A percentile compares a stretch with the other conserved stretches of the same genome.
Conservation (phyloP, 2,888 invertebrate genomes). For the Eudemis profundana region DNA sequence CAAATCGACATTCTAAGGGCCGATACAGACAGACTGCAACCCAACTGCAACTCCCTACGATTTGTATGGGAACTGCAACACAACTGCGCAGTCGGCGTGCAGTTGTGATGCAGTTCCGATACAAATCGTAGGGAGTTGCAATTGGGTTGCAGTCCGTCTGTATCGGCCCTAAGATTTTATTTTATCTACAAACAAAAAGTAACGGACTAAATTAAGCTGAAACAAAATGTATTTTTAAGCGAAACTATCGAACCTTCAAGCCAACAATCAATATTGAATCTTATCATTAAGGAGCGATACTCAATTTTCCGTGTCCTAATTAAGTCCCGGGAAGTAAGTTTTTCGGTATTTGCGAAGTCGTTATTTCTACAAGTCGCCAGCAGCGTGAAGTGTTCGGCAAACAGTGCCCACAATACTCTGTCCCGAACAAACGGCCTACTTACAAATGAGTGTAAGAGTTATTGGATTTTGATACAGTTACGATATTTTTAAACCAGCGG, state of each 20-base stretch:
- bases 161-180: slow-evolving; percentile 2
- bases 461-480: background rate
- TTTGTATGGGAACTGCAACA: too few relatives aligned
- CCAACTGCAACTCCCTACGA: too few relatives aligned
- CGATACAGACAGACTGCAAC: too few relatives aligned
- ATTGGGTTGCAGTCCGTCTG: too few relatives aligned
- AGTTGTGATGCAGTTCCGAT: too few relatives aligned
- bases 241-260: background rate
- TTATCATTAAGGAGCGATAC: slow-evolving; percentile 13
- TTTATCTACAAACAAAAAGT: slow-evolving; percentile 13
- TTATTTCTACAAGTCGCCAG: slow-evolving; percentile 42
- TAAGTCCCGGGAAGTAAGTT: slow-evolving; percentile 14
- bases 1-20: too few relatives aligned
- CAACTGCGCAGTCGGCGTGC: too few relatives aligned
- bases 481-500: background rate
- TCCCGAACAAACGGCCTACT: background rate
- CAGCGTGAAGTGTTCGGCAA: slow-evolving; percentile 38
- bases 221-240: slow-evolving; percentile 38
- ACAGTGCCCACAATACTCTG: slow-evolving; percentile 39
- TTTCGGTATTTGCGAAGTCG: slow-evolving; percentile 37
- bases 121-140: too few relatives aligned
- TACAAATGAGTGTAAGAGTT: slow-evolving; percentile 1
- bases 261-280: slow-evolving; percentile 11
- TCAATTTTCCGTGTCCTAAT: slow-evolving; percentile 5
- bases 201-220: slow-evolving; percentile 28